A percentile compares a stretch with the other conserved stretches of the same genome.
These are phyloP conservation scores for Ammodytes marinus DNA, from an alignment of 2,113 vertebrate genomes.

Conservation along the genomic window DNA sequence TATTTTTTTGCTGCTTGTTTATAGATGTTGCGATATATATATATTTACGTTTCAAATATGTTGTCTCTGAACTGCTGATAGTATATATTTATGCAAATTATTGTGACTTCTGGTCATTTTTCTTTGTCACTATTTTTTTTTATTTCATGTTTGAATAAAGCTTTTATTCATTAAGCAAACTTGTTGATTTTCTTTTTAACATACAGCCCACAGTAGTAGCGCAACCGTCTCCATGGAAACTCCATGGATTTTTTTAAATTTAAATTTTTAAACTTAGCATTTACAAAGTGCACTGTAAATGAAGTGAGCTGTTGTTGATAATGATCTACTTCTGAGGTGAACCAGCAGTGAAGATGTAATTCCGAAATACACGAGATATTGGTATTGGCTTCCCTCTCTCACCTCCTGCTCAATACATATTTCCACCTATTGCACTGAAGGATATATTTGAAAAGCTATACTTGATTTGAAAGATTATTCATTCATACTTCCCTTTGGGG, in stretches of 20 bases:
- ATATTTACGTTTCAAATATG: conserved; percentile 67
- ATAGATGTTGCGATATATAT: conserved; percentile 55
- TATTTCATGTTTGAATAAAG: conserved; percentile 80
- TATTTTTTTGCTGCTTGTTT: conserved; percentile 72
- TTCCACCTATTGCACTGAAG: conserved; percentile 26
- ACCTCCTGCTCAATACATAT: conserved; percentile 19
- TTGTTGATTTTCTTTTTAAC: not conserved
- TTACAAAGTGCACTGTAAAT: conserved; percentile 35
- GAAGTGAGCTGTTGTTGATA: conserved; percentile 33
- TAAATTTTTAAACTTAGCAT: not conserved
- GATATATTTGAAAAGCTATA: conserved; percentile 24
- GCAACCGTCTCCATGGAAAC: conserved; percentile 32
- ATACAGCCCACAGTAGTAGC: not conserved
- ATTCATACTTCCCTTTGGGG: conserved; percentile 4
- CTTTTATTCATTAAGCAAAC: conserved; percentile 69
- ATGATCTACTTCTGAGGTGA: conserved; percentile 38
- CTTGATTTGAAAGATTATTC: conserved; percentile 20
- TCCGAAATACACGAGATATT: not conserved
- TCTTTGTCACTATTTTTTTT: conserved; percentile 59
- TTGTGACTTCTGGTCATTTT: conserved; percentile 72
- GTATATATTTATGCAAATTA: conserved; percentile 83
- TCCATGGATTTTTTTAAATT: not conserved
- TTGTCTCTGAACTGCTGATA: conserved; percentile 75
- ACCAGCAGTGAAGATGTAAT: conserved; percentile 12
- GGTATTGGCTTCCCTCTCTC: conserved; percentile 11